Evolutionary conservation across 2,888 invertebrate species (phyloP), one percentile per base, ranked within the genome.

Genomic region (Eudasyphora cyanicolor): DNA sequence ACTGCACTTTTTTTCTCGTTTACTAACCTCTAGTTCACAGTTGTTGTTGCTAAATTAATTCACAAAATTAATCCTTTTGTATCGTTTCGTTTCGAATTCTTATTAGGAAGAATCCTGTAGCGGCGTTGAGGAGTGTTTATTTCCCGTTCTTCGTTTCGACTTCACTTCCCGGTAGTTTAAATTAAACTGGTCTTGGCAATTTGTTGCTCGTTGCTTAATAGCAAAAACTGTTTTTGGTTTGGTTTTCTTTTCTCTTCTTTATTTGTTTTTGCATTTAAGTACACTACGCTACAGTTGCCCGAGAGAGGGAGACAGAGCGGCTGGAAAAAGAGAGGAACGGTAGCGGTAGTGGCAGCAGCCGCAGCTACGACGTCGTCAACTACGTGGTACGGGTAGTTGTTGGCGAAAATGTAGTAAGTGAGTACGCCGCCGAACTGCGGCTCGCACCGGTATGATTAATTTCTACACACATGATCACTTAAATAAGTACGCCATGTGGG

Each of bases 141-240:
- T 17, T 19, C 12, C 27, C 69, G 67, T 67, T 42, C 14, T 64
- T 64, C 38, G 38, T 14, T 67, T 67, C 62, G 89, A 87, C 87
- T 86, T 80, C 73, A 87, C 87, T 74, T 84, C 85, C 83, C 76
- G 78, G 86, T 87, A 84, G 87, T 86, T 87, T 81, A 87, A 88
- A 82, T 87, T 84, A 86, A 88, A 90, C 89, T 90, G 88, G 87
- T 76, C 75, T 64, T 54, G 21, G 62, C 80, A 67, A 78, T 76
- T 38, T 29, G 29, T 21, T 51, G 70, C 62, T 76, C 51, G 62
- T 64, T 76, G 64, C 76, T 80, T 80, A 85, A 76, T 82, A 85
- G 78, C 79, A 29, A n/a, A n/a, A 54, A 57, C 57, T 24, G 17
- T 67, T 38, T n/a, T n/a, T n/a, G n/a, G n/a, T n/a, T n/a, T n/a